phyloP scores from a whole-genome alignment of 2,113 vertebrate genomes.

The Entomyzon cyanotis region DNA sequence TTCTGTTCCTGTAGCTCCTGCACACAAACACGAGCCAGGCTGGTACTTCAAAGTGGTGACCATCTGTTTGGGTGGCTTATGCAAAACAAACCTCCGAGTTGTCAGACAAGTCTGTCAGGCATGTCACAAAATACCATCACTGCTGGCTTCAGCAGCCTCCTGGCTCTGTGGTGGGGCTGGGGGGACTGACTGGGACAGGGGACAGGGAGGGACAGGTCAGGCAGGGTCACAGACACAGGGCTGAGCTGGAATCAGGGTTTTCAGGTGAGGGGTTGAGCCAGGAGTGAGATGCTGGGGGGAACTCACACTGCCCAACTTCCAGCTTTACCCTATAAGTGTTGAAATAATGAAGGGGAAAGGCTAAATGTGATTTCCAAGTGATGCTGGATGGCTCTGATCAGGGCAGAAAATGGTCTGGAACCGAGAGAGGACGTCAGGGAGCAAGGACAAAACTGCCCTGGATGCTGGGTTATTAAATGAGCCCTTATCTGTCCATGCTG shows the following conservation, averaged over 20 bases:
- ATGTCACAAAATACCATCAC: background rate
- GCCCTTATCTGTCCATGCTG: background rate
- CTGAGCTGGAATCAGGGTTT: background rate
- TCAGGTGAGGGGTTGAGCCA: background rate
- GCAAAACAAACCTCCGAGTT: slow-evolving; percentile 12
- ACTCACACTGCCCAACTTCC: accelerated
- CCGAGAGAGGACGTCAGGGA: background rate
- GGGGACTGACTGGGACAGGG: background rate
- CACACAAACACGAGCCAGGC: background rate
- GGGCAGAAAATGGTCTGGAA: background rate
- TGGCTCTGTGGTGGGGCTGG: background rate
- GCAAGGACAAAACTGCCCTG: background rate
- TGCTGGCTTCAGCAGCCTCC: background rate
- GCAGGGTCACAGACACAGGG: background rate
- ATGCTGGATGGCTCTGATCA: background rate
- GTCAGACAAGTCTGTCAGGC: slow-evolving; percentile 31
- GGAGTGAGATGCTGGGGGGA: background rate
- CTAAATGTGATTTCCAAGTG: background rate
- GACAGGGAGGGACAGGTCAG: background rate
- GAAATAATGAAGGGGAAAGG: background rate
- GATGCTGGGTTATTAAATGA: background rate
- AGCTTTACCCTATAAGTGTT: background rate
- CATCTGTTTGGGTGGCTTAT: slow-evolving; percentile 34
- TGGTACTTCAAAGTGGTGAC: background rate
- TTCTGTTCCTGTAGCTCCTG: background rate